Conservation (phyloP, 2,888 invertebrate species). For the Cremastobaeus sp. region DNA sequence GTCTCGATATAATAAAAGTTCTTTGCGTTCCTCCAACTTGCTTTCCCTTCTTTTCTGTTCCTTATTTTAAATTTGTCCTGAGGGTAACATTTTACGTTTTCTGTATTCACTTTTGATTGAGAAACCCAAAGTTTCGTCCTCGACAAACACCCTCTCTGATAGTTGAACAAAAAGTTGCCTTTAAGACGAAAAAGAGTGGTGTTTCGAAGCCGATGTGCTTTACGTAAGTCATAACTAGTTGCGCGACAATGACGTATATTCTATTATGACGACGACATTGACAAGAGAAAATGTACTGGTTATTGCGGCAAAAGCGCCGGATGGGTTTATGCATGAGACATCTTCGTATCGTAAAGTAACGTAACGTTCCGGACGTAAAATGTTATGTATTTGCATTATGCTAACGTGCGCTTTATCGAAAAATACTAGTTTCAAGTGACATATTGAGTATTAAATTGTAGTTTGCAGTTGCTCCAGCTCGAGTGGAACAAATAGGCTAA, state of each 20-base stretch:
- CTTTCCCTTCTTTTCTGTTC: constrained; percentile 1
- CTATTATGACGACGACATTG: too few species aligned
- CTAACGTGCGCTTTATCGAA: too few species aligned
- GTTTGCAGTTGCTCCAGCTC: too few species aligned
- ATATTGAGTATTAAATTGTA: too few species aligned
- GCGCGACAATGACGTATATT: background rate
- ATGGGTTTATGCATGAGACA: too few species aligned
- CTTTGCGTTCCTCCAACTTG: background rate
- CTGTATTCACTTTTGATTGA: constrained; percentile 29
- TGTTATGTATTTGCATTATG: too few species aligned
- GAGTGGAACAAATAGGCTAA: too few species aligned
- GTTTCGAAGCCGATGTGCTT: background rate
- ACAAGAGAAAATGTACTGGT: too few species aligned
- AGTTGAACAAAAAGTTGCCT: constrained; percentile 8
- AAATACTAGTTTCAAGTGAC: too few species aligned
- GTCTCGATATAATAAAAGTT: constrained; percentile 10
- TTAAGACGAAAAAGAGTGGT: background rate
- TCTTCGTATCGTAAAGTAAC: too few species aligned
- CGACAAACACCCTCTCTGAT: constrained; percentile 5
- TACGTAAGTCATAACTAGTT: background rate
- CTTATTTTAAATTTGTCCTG: constrained; percentile 27
- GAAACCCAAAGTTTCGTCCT: constrained; percentile 17
- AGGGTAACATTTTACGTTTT: constrained; percentile 20
- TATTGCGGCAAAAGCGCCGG: too few species aligned
- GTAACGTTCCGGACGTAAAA: too few species aligned